Base-by-base conservation (phyloP, 1,140 invertebrate genomes). In the Bursaphelenchus mucronatus region DNA sequence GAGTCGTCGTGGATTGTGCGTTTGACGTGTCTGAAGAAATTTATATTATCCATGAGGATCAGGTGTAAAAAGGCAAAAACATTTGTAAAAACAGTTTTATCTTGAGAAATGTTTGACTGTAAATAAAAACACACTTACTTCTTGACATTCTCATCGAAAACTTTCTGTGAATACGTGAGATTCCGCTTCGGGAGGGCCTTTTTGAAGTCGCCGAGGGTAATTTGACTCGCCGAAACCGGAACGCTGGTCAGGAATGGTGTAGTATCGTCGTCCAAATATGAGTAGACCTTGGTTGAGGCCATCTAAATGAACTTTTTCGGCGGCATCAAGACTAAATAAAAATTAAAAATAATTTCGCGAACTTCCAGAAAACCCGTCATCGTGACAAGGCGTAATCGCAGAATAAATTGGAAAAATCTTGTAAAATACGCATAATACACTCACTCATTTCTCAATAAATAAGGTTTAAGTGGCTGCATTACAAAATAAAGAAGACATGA, bases 241-340 rank as follows among this genome's bases (percentile, higher is more conserved):
- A 98, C 88, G 86, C 96, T 97, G 58, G 97, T 94, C 84, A 97
- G 87, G 86, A 97, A 97, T 56, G 95, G 94, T 64, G 93, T 97
- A 84, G 94, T 92, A 86, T 97, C 93, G 81, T 97, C 94, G 84
- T 97, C 69, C 49, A 76, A 61, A 45, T 73, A 71, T 52, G 75
- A 73, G 44, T 71, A 71, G 51, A 71, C 69, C 56, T 74, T 59
- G 11, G 57, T 59, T 5, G 30, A 30, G 30, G 30, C 30, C 30
- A 30, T 30, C 30, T 30, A 30, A 30, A 30, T 30, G 30, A 3
- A 3, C 2, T 30, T 30, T 30, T 30, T 30, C 2, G 30, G 30
- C 30, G 30, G 30, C 30, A 30, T 30, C 2, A 30, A 30, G 5
- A 30, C 2, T 30, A 1, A 5, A 3, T 30, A 5, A 30, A 30